phyloP scores from a whole-genome alignment of 2,797 vertebrate genomes.

The Decapterus maruadsi region DNA sequence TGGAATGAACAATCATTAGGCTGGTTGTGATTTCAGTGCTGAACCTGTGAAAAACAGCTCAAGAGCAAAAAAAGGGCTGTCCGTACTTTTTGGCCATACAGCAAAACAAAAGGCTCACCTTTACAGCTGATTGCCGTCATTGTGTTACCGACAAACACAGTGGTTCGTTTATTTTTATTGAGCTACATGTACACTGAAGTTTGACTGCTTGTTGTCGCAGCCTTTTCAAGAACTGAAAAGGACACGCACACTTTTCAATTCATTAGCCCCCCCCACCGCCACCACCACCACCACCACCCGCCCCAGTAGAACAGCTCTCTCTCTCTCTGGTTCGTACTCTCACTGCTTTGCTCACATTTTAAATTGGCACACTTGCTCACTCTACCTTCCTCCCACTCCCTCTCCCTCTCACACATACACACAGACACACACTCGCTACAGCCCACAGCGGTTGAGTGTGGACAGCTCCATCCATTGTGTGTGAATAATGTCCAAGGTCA shows the following conservation, averaged over 20 bases:
- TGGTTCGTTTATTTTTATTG: not conserved
- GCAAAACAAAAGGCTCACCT: not conserved
- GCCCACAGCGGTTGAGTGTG: constrained; percentile 72
- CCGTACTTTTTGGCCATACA: not conserved
- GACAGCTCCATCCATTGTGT: constrained; percentile 84
- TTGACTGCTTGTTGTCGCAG: not conserved
- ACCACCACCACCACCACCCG: too few relatives aligned
- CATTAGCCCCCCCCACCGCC: too few relatives aligned
- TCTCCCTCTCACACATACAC: constrained; percentile 35
- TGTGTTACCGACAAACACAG: not conserved
- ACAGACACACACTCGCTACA: constrained; percentile 35
- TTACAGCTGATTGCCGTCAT: not conserved
- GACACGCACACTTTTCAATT: constrained; percentile 26
- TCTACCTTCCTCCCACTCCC: constrained; percentile 39
- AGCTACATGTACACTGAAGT: not conserved
- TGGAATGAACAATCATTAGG: too few relatives aligned
- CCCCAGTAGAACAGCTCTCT: constrained; percentile 49
- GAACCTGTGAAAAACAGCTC: not conserved
- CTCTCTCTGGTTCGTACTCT: constrained; percentile 52
- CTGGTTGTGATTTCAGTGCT: not conserved
- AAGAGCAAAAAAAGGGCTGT: too few relatives aligned
- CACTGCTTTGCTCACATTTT: constrained; percentile 64
- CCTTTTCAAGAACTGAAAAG: constrained; percentile 9
- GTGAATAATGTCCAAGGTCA: constrained; percentile 85
- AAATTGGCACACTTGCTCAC: constrained; percentile 70